Base-by-base conservation (phyloP, 2,113 vertebrate genomes). In the Pongo pygmaeus region DNA sequence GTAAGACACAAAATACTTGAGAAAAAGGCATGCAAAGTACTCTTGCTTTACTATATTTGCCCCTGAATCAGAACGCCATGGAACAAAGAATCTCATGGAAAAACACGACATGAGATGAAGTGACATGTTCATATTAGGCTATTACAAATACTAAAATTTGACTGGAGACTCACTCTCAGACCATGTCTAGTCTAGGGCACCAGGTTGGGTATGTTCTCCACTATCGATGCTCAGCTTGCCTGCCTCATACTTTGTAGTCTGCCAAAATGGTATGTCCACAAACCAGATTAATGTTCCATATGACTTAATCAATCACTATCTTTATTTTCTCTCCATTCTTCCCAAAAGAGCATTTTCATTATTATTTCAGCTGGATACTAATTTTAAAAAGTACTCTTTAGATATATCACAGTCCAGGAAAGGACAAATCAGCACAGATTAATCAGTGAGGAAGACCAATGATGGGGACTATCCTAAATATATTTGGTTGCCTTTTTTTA, bases 281-380 rank as follows among this genome's bases (percentile, higher is more conserved):
- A 78, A 75, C 80, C 40, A 83, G 75, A 91, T 43, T 88, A 93
- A 61, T 67, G 25, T 59, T 43, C 16, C 48, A 83, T n/a, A 48
- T 20, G 38, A 57, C 67, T 78, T 95, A n/a, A 93, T 48, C 8
- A 85, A 40, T 40, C 61, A 46, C 27, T 91, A 18, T 57, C 40
- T 96, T 61, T 77, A 52, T 91, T 75, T 93, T 89, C 61, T 81
- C 90, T 69, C 43, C 72, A 61, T 86, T 86, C 18, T 46, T 22
- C 77, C 43, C 85, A 23, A 48, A 32, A 89, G 55, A 94, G 25
- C 46, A 67, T 85, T 88, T 80, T 94, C 48, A 80, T 80, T 80
- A 55, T 93, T 84, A 95, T 75, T 94, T 50, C n/a, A 84, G 46
- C 32, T 92, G 55, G 92, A 96, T 84, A 94, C 89, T 48, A 72